These are phyloP conservation scores for Lytechinus pictus DNA, from an alignment of 35 echinoderm and acorn worm genomes.

Conservation along the genomic window DNA sequence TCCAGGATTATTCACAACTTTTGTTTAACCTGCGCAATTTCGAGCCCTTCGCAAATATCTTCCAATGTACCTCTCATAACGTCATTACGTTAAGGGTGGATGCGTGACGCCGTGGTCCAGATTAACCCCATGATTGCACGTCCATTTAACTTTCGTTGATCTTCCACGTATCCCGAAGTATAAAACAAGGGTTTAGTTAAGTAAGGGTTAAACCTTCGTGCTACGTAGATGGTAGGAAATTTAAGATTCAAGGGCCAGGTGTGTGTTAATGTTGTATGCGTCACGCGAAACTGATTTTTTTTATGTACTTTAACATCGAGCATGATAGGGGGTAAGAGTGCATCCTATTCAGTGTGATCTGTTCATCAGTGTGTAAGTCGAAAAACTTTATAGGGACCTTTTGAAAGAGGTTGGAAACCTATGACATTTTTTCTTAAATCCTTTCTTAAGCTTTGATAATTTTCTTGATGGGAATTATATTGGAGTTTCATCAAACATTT, in stretches of 20 bases:
- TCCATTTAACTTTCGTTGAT: not conserved
- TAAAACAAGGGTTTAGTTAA: not conserved
- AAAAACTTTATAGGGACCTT: too few species aligned
- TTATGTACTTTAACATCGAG: too few species aligned
- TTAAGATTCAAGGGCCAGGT: not conserved
- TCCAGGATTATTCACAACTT: not conserved
- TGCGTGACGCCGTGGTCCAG: not conserved
- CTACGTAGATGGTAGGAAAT: not conserved
- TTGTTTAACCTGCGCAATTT: not conserved
- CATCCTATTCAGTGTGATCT: too few species aligned
- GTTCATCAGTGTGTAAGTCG: too few species aligned
- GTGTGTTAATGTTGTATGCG: not conserved
- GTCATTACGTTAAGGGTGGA: not conserved
- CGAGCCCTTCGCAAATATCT: not conserved
- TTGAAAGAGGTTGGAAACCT: too few species aligned
- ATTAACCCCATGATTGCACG: not conserved
- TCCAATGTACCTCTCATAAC: conserved; percentile 1
- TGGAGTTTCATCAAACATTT: too few species aligned
- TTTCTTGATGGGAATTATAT: too few species aligned
- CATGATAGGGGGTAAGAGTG: too few species aligned
- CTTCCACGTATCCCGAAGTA: not conserved
- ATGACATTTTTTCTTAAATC: too few species aligned
- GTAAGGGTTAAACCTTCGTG: not conserved
- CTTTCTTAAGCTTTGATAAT: too few species aligned
- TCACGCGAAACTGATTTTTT: not conserved